A percentile compares a stretch with the other conserved stretches of the same genome.
Conservation (phyloP, 2,888 invertebrate genomes). For the Platycnemis pennipes region DNA sequence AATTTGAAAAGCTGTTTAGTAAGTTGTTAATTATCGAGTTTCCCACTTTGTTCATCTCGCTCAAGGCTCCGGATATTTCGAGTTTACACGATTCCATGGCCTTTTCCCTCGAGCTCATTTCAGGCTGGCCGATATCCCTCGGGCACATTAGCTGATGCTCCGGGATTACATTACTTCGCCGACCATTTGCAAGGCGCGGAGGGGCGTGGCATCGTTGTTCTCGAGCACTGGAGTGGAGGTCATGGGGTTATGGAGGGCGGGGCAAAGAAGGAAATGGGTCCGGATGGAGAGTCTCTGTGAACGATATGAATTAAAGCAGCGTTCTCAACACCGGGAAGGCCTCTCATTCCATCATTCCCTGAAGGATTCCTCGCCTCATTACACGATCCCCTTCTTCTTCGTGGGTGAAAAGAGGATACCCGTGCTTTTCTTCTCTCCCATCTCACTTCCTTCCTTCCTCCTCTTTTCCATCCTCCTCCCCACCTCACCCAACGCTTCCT, state of each 20-base stretch:
- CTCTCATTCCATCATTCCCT: not conserved
- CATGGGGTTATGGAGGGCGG: not conserved
- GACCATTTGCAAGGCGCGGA: not conserved
- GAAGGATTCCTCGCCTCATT: conserved; percentile 31
- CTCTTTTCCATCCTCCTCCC: not conserved
- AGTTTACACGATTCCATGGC: not conserved
- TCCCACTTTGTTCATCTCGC: not conserved
- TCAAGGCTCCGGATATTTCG: not conserved
- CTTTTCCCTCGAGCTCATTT: not conserved
- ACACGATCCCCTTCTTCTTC: not conserved
- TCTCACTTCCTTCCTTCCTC: not conserved
- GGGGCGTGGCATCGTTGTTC: conserved; percentile 15
- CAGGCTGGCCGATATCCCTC: not conserved
- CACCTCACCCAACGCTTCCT: not conserved
- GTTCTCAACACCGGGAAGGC: not conserved
- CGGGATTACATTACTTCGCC: not conserved
- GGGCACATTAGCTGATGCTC: not conserved
- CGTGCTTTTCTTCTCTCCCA: not conserved
- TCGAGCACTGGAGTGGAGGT: not conserved
- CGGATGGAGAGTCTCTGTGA: not conserved
- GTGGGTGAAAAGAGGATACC: not conserved
- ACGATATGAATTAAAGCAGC: conserved; percentile 8
- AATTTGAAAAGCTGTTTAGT: no score
- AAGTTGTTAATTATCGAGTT: not conserved
- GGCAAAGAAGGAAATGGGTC: not conserved